These are phyloP conservation scores for Chaitophorus viminalis DNA, from an alignment of 2,888 invertebrate genomes.

Conservation along the genomic window DNA sequence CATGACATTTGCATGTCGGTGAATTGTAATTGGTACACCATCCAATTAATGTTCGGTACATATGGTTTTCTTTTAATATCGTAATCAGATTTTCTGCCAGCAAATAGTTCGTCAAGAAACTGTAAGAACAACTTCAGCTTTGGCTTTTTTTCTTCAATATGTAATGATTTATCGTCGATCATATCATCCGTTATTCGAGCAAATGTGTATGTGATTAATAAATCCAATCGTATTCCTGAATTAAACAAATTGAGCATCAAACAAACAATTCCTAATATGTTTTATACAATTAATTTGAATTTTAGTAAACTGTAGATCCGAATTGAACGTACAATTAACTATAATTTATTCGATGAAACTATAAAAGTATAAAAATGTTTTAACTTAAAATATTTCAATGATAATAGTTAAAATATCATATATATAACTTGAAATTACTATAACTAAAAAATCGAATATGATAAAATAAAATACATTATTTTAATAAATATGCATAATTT, in stretches of 20 bases:
- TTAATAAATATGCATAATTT: no score
- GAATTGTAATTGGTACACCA: constrained; percentile 8
- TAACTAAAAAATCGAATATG: no score
- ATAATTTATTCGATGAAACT: no score
- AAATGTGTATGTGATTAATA: constrained; percentile 36
- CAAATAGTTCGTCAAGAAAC: constrained; percentile 35
- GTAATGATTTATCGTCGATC: constrained; percentile 17
- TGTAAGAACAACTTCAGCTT: neutral
- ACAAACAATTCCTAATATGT: neutral
- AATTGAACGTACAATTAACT: no score
- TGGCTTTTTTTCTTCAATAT: neutral
- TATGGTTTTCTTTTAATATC: constrained; percentile 31
- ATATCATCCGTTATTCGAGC: constrained; percentile 47
- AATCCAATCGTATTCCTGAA: constrained; percentile 45
- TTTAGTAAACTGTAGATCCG: no score
- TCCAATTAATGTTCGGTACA: constrained; percentile 11
- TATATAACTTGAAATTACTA: no score
- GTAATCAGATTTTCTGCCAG: constrained; percentile 42
- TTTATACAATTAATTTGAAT: neutral
- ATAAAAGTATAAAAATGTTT: no score
- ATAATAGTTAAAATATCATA: no score
- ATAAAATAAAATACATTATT: no score
- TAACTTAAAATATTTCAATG: no score
- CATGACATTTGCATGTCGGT: neutral
- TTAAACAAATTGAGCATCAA: no score